These are phyloP conservation scores for Arenicola marina DNA, from an alignment of 2,888 invertebrate species.

Conservation along the genomic window DNA sequence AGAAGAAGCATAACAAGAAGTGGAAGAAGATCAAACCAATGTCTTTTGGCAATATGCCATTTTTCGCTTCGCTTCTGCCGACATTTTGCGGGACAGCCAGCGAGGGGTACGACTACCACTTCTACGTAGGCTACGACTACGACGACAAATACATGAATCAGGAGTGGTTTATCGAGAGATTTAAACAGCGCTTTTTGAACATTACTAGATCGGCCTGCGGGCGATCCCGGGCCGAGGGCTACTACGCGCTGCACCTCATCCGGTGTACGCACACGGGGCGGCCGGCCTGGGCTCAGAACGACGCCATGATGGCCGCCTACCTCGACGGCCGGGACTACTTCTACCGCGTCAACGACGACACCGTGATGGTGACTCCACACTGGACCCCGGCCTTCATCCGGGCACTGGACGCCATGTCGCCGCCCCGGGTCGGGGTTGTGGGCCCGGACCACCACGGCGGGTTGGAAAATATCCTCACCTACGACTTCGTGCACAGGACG, in stretches of 20 bases:
- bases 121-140: slow-evolving; percentile 32
- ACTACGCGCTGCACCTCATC: slow-evolving; percentile 24
- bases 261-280: slow-evolving; percentile 24
- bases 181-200: slow-evolving; percentile 8
- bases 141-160: slow-evolving; percentile 22
- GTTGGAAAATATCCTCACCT: slow-evolving; percentile 27
- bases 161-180: neutral
- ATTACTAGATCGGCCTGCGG: slow-evolving; percentile 9
- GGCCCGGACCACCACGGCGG: slow-evolving; percentile 33
- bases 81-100: slow-evolving; percentile 31
- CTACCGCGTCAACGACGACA: slow-evolving; percentile 35
- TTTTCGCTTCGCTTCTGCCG: slow-evolving; percentile 6
- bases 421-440: slow-evolving; percentile 32
- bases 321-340: slow-evolving; percentile 29
- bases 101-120: slow-evolving; percentile 22
- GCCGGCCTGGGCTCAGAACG: slow-evolving; percentile 40
- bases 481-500: slow-evolving; percentile 31
- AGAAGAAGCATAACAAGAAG: no score
- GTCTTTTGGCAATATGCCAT: no score
- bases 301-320: slow-evolving; percentile 37
- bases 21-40: no score
- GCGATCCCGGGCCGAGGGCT: neutral
- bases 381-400: slow-evolving; percentile 26
- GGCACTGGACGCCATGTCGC: slow-evolving; percentile 13
- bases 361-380: slow-evolving; percentile 7